Conservation (phyloP, 2,113 vertebrate species). For the Poecile atricapillus region DNA sequence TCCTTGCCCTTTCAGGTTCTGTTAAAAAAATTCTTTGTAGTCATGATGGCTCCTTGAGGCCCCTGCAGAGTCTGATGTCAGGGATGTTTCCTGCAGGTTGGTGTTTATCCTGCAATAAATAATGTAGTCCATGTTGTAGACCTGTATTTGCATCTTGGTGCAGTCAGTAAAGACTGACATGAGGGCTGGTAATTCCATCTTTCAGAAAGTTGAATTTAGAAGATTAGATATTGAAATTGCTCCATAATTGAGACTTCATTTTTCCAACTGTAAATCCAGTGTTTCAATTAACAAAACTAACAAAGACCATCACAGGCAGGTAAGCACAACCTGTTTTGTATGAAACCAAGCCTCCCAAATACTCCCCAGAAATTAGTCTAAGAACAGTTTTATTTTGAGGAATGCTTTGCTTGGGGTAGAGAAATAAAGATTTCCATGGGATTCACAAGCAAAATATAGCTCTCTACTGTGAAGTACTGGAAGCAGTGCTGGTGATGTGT, state of each 20-base stretch:
- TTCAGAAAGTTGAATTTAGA: background rate
- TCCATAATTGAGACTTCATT: background rate
- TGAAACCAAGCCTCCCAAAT: background rate
- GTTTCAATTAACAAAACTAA: background rate
- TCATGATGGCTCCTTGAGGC: fast-evolving
- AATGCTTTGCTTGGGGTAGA: fast-evolving
- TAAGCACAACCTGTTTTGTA: background rate
- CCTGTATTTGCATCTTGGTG: background rate
- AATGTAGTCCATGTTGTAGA: fast-evolving
- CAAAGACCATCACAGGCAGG: background rate
- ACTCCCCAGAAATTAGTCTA: background rate
- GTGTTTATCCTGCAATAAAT: background rate
- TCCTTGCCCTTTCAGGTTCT: background rate
- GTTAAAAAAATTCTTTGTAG: background rate
- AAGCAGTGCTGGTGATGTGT: background rate
- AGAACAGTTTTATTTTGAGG: background rate
- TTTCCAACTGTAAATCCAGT: background rate
- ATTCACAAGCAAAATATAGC: background rate
- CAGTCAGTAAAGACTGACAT: background rate
- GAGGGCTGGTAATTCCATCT: background rate
- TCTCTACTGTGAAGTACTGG: background rate
- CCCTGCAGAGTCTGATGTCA: background rate
- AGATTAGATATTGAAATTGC: background rate
- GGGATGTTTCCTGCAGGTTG: background rate
- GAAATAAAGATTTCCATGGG: background rate